Conservation (phyloP, 1,140 invertebrate species). For the Dinoponera quadriceps region DNA sequence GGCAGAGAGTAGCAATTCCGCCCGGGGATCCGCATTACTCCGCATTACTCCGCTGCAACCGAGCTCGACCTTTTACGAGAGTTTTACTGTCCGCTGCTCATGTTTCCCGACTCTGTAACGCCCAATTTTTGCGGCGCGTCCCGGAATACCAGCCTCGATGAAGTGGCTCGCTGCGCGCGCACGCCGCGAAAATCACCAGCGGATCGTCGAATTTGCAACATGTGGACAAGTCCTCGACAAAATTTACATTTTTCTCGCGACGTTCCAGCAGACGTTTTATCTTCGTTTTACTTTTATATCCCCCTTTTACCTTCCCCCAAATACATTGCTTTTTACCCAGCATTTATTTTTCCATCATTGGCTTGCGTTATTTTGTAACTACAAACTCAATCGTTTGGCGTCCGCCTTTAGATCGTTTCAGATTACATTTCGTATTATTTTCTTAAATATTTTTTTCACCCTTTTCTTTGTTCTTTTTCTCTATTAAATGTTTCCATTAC, state of each 20-base stretch:
- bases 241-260: not conserved
- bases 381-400: too few species aligned
- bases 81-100: slow-evolving; percentile 46
- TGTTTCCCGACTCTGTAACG: slow-evolving; percentile 39
- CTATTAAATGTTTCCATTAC: too few species aligned
- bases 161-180: slow-evolving; percentile 1
- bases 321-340: too few species aligned
- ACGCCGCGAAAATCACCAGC: not conserved
- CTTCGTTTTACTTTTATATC: too few species aligned
- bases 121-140: slow-evolving; percentile 15
- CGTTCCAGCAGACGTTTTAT: too few species aligned
- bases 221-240: not conserved
- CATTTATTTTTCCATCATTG: too few species aligned
- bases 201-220: slow-evolving; percentile 3
- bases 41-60: not conserved
- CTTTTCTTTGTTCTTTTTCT: too few species aligned
- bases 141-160: slow-evolving; percentile 3
- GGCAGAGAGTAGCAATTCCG: slow-evolving; percentile 17
- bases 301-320: too few species aligned
- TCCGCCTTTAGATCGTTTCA: too few species aligned
- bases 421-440: too few species aligned
- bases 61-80: slow-evolving; percentile 32
- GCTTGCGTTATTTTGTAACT: too few species aligned
- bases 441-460: too few species aligned
- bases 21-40: slow-evolving; percentile 36